Evolutionary conservation across 2,888 invertebrate species (phyloP).

Genomic region (Watsonalla cultraria): DNA sequence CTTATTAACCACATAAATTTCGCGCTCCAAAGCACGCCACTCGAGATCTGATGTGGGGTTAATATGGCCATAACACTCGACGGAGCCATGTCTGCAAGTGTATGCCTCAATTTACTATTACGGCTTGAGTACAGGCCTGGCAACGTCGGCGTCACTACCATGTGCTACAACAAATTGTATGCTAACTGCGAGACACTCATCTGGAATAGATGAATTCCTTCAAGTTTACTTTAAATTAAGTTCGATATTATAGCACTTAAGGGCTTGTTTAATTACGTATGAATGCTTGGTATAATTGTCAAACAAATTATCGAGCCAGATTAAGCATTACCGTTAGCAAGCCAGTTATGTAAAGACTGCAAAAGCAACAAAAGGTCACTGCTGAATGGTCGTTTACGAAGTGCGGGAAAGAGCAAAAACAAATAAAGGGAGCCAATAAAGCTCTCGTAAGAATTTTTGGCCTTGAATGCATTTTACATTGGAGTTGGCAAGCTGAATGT

Average conservation of each 20-base stretch:
- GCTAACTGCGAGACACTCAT: neutral
- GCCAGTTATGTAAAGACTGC: neutral
- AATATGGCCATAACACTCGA: slow-evolving; percentile 54
- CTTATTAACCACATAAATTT: slow-evolving; percentile 76
- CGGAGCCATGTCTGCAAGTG: slow-evolving; percentile 22
- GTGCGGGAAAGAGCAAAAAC: neutral
- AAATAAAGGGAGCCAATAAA: neutral
- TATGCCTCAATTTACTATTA: slow-evolving; percentile 13
- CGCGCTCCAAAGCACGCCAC: slow-evolving; percentile 56
- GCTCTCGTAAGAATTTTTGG: neutral
- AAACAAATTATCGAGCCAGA: neutral
- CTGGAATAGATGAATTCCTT: neutral
- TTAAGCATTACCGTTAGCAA: neutral
- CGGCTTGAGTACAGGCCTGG: neutral
- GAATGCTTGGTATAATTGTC: too few relatives aligned
- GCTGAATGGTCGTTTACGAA: neutral
- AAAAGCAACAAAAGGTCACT: neutral
- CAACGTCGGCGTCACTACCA: neutral
- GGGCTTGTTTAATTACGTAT: too few relatives aligned
- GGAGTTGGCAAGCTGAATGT: neutral
- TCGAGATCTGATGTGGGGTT: slow-evolving; percentile 61
- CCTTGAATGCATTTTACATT: neutral
- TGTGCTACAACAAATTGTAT: neutral
- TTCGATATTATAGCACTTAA: too few relatives aligned
- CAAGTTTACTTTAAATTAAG: too few relatives aligned